Evolutionary conservation across 2,113 vertebrate species (phyloP), one percentile per base, ranked within the genome.

Genomic region (Zosterops pallidus): DNA sequence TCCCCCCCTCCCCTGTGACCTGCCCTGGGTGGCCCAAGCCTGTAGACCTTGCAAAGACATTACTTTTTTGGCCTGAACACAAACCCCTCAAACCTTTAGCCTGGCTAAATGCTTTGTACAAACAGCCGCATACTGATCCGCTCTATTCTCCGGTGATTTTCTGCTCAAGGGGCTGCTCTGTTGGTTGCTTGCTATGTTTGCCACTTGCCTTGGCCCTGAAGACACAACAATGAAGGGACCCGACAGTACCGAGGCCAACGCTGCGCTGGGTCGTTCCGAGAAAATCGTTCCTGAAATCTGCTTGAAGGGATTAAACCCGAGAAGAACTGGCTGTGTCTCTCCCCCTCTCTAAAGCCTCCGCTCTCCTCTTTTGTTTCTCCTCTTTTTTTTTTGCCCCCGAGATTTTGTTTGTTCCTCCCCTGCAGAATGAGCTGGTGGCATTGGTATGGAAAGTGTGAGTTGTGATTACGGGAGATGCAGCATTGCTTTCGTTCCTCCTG

Each of bases 1-100:
- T 96, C 96, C 97, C 39, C 12, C 39, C 39, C 37, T 39, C 39
- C 95, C n/a, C 91, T 91, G 95, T 96, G 91, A 95, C 96, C 95
- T 95, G 95, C 96, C 97, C 95, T 92, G 97, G 95, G 97, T 97
- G 97, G 97, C 97, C 97, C 92, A 77, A 57, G 95, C 89, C 95
- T 92, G 95, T 78, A 92, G 95, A 74, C 96, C 96, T 97, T 92
- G 96, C 96, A 94, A 35, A 96, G 94, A 96, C 96, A 85, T 95
- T 94, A 93, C 96, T 96, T 92, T 95, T 96, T 96, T 97, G 97
- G 97, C 97, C 96, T 94, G 90, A 96, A 94, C 96, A 96, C 97
- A 95, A 91, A 93, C 23, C 95, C 71, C 90, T 92, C 95, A 96
- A 92, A 62, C 96, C 96, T 95, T 90, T 79, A 70, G 91, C 89